These are phyloP conservation scores for Tetrao urogallus DNA, from an alignment of 2,113 vertebrate species.

Conservation along the genomic window DNA sequence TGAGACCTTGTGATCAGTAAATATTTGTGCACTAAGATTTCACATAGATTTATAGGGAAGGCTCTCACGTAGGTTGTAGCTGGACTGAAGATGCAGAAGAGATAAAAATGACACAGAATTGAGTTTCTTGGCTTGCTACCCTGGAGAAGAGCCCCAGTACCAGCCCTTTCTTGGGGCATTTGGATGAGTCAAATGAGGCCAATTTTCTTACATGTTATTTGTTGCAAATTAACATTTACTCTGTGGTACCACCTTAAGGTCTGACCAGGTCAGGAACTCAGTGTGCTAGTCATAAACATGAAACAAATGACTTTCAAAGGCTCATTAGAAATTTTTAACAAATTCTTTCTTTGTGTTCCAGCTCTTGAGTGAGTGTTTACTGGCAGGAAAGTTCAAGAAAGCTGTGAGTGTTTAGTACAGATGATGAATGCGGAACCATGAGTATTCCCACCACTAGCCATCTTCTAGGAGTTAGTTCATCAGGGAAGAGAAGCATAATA, in stretches of 20 bases:
- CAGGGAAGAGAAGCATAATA: neutral
- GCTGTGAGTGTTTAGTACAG: neutral
- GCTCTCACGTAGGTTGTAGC: neutral
- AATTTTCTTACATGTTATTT: slow-evolving; percentile 23
- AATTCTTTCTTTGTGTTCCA: slow-evolving; percentile 63
- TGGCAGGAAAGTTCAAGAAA: slow-evolving; percentile 35
- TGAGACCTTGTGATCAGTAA: neutral
- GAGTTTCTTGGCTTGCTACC: neutral
- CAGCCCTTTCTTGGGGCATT: neutral
- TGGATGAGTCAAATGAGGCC: slow-evolving; percentile 8
- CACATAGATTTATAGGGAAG: neutral
- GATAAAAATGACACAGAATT: neutral
- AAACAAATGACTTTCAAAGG: slow-evolving; percentile 47
- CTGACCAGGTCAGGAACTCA: slow-evolving; percentile 56
- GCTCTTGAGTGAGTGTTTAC: slow-evolving; percentile 52
- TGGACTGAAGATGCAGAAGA: neutral
- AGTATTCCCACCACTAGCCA: slow-evolving; percentile 31
- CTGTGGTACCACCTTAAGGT: slow-evolving; percentile 56
- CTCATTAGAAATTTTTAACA: slow-evolving; percentile 28
- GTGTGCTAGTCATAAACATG: slow-evolving; percentile 37
- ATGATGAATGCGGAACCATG: neutral
- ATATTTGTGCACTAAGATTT: neutral
- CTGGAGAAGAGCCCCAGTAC: neutral
- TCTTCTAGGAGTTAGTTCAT: neutral
- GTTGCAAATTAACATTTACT: slow-evolving; percentile 43